Conservation (phyloP, 2,113 vertebrate species). For the human (Homo sapiens) region DNA sequence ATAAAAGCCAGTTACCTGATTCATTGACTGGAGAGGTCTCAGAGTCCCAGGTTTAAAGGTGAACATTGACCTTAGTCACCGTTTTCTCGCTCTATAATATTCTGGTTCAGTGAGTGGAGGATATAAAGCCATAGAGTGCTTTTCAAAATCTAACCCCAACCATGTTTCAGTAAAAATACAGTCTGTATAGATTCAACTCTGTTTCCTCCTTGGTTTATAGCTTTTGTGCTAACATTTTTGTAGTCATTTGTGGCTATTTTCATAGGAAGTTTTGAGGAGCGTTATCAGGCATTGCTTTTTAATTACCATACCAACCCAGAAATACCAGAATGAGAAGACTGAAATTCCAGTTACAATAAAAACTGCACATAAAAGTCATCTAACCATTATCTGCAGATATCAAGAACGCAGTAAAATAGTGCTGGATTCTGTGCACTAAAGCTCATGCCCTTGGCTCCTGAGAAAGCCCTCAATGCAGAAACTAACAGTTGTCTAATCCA, state of each 20-base stretch:
- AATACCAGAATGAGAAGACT: not conserved
- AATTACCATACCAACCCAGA: not conserved
- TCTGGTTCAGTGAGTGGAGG: not conserved
- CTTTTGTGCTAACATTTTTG: not conserved
- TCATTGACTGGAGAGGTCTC: not conserved
- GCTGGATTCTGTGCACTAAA: not conserved
- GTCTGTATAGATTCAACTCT: not conserved
- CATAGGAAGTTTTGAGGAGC: not conserved
- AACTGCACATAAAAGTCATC: not conserved
- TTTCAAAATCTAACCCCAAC: not conserved
- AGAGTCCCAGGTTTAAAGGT: not conserved
- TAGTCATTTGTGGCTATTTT: not conserved
- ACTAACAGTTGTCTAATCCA: not conserved
- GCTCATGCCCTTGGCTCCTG: not conserved
- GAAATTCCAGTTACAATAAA: not conserved
- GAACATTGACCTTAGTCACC: not conserved
- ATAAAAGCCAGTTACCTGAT: not conserved
- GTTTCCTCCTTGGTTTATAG: not conserved
- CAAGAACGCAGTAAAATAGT: not conserved
- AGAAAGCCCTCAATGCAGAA: not conserved
- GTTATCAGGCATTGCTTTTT: not conserved
- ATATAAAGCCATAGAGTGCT: not conserved
- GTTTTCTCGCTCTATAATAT: not conserved
- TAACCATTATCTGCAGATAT: not conserved
- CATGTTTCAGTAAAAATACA: not conserved